phyloP scores from a whole-genome alignment of 2,797 vertebrate genomes.

The Cossypha polioptera region DNA sequence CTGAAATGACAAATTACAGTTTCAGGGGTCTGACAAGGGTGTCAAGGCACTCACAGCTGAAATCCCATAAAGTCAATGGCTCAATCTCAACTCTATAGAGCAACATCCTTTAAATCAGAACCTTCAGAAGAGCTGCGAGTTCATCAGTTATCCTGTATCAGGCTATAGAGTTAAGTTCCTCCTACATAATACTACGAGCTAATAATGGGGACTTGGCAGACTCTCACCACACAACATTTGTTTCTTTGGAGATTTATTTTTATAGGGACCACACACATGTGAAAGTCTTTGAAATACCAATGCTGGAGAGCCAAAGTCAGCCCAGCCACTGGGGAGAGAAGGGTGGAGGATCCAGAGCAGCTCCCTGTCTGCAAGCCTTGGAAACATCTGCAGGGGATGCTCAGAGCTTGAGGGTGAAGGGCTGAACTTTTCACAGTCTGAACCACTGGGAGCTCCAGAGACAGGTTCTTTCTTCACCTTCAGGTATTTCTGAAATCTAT shows the following conservation, averaged over 20 bases:
- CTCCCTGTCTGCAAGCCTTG: background rate
- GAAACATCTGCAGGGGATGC: background rate
- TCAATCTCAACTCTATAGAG: background rate
- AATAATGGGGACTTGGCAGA: constrained; percentile 4
- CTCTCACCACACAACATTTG: constrained; percentile 40
- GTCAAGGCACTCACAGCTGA: background rate
- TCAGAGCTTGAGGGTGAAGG: background rate
- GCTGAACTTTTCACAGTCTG: background rate
- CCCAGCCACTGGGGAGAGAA: background rate
- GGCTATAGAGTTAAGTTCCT: background rate
- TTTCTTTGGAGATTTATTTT: constrained; percentile 62
- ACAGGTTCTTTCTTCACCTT: background rate
- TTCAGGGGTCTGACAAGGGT: background rate
- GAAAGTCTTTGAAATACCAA: constrained; percentile 29
- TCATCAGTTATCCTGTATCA: background rate
- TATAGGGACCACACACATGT: constrained; percentile 55
- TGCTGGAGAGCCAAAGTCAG: background rate
- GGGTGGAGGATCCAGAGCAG: background rate
- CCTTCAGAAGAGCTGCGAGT: background rate
- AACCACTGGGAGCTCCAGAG: background rate
- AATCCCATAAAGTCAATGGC: background rate
- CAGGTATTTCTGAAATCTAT: background rate
- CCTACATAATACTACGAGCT: background rate
- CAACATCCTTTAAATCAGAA: background rate
- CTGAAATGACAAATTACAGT: background rate